Percentiles rank a stretch among this genome's conserved stretches.
Conservation (phyloP, 2,113 vertebrate species). For the Aegypius monachus region DNA sequence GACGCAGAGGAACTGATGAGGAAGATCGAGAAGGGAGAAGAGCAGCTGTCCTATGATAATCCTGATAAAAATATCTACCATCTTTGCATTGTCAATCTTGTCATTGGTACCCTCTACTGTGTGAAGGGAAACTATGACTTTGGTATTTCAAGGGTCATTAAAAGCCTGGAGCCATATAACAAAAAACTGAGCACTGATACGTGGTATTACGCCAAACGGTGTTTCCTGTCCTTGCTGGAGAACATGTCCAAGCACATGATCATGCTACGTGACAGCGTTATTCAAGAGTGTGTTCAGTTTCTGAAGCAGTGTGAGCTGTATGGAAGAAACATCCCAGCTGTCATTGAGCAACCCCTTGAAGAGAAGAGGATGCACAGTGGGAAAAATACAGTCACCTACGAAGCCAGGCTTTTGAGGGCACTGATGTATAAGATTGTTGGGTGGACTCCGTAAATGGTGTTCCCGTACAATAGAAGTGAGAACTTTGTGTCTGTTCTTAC, state of each 20-base stretch:
- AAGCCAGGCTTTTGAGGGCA: constrained; percentile 87
- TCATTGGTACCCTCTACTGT: constrained; percentile 96
- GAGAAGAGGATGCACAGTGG: constrained; percentile 85
- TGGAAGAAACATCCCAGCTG: constrained; percentile 84
- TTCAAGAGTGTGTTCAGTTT: constrained; percentile 91
- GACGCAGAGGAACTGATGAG: constrained; percentile 96
- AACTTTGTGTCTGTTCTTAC: neutral
- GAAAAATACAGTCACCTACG: constrained; percentile 93
- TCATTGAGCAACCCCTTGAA: constrained; percentile 91
- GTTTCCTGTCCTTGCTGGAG: constrained; percentile 93
- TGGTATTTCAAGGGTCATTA: constrained; percentile 93
- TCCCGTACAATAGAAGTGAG: neutral
- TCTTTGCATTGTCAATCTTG: constrained; percentile 95
- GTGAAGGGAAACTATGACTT: constrained; percentile 97
- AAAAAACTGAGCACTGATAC: constrained; percentile 96
- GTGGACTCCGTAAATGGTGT: constrained; percentile 77
- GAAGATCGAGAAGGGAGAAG: constrained; percentile 95
- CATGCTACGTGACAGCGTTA: constrained; percentile 82
- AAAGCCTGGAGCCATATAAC: constrained; percentile 93
- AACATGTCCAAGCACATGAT: constrained; percentile 96
- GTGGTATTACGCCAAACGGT: constrained; percentile 96
- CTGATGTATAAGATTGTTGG: constrained; percentile 89
- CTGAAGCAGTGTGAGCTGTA: constrained; percentile 91
- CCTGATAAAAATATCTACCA: constrained; percentile 93
- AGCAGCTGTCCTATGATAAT: constrained; percentile 87